These are phyloP conservation scores for Stictocephala bisonia DNA, from an alignment of 2,888 invertebrate genomes.

Conservation along the genomic window DNA sequence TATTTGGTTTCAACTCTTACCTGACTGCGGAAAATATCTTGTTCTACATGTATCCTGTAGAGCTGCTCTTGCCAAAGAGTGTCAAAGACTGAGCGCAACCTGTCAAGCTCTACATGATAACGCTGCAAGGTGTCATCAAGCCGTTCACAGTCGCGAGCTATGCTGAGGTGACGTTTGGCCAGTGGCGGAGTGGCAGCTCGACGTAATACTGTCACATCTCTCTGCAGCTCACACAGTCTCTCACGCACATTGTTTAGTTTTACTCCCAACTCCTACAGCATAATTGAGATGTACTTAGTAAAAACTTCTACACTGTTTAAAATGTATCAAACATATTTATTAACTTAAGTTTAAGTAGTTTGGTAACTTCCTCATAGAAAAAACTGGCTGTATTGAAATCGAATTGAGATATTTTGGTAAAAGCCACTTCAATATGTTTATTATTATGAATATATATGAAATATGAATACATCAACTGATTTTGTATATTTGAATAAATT, in stretches of 20 bases:
- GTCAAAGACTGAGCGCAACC: conserved; percentile 71
- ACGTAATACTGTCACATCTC: conserved; percentile 75
- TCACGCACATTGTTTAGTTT: conserved; percentile 73
- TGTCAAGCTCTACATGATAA: conserved; percentile 72
- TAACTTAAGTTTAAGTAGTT: no score
- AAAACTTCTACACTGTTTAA: no score
- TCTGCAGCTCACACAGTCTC: conserved; percentile 75
- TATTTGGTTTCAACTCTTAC: conserved; percentile 59
- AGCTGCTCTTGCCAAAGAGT: conserved; percentile 79
- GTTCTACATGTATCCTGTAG: conserved; percentile 76
- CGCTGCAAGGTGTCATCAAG: conserved; percentile 71
- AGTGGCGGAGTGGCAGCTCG: conserved; percentile 67
- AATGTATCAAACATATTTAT: no score
- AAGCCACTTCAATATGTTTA: no score
- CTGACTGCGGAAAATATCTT: conserved; percentile 73
- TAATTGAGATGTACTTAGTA: no score
- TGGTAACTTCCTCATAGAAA: no score
- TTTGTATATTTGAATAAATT: no score
- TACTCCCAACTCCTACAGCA: conserved; percentile 70
- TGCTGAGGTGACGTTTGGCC: conserved; percentile 59
- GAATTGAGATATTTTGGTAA: no score
- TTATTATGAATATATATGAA: no score
- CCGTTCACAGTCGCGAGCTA: conserved; percentile 68
- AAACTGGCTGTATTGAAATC: no score
- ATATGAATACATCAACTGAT: no score